A percentile compares a stretch with the other conserved stretches of the same genome.
Conservation (phyloP, 2,113 vertebrate species). For the Platichthys stellatus region DNA sequence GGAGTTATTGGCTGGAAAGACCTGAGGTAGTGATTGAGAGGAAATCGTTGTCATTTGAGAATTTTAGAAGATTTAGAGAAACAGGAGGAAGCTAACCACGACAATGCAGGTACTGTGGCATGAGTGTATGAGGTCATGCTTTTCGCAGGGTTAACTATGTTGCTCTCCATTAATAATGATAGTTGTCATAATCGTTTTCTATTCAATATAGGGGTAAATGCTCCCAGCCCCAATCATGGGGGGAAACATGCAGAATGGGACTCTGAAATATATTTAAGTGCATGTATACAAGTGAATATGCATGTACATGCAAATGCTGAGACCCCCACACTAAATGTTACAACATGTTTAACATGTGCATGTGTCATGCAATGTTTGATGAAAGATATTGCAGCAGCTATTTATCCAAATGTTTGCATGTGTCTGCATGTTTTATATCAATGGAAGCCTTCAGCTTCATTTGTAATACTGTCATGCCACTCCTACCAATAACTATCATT, state of each 20-base stretch:
- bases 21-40: slow-evolving; percentile 12
- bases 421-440: background rate
- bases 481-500: too few species aligned
- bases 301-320: background rate
- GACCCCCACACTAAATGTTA: background rate
- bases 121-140: background rate
- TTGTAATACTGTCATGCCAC: background rate
- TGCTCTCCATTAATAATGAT: too few species aligned
- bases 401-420: background rate
- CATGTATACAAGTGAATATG: background rate
- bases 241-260: background rate
- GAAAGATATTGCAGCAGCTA: background rate
- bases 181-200: too few species aligned
- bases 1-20: slow-evolving; percentile 2
- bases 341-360: too few species aligned
- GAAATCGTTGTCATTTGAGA: slow-evolving; percentile 14
- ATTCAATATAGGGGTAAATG: too few species aligned
- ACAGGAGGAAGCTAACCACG: background rate
- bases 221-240: too few species aligned
- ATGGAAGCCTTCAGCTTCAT: background rate
- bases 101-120: background rate
- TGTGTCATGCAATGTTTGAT: background rate
- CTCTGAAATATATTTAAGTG: background rate
- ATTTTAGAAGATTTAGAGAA: slow-evolving; percentile 4
- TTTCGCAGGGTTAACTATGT: background rate